Evolutionary conservation across 2,888 invertebrate species (phyloP).

Genomic region (Tetanocera ferruginea): DNA sequence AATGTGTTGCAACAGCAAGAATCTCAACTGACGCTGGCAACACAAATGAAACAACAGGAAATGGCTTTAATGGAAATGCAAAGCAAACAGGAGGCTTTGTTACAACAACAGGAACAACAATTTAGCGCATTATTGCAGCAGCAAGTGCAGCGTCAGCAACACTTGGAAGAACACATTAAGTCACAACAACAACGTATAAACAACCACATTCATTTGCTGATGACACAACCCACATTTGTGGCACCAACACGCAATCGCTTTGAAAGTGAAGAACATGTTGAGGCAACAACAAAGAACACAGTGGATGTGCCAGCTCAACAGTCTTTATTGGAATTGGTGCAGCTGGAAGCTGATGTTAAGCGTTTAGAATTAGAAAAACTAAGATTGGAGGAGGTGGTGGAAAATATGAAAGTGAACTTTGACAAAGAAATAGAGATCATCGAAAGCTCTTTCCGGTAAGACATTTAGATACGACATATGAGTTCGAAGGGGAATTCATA

Average conservation of each 20-base stretch:
- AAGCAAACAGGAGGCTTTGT: slow-evolving; percentile 60
- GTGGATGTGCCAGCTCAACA: not conserved
- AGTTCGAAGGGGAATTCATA: too few species aligned
- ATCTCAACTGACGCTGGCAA: slow-evolving; percentile 63
- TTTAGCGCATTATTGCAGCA: slow-evolving; percentile 66
- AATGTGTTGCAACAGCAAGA: slow-evolving; percentile 67
- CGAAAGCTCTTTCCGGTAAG: slow-evolving; percentile 67
- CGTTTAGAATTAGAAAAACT: slow-evolving; percentile 66
- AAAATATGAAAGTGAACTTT: slow-evolving; percentile 67
- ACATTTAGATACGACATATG: not conserved
- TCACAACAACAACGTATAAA: slow-evolving; percentile 68
- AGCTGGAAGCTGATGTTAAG: slow-evolving; percentile 63
- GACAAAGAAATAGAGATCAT: slow-evolving; percentile 69
- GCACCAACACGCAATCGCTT: not conserved
- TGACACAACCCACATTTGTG: slow-evolving; percentile 59
- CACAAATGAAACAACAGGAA: slow-evolving; percentile 68
- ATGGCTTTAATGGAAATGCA: slow-evolving; percentile 66
- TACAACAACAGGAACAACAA: slow-evolving; percentile 64
- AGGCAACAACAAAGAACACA: not conserved
- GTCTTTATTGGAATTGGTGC: slow-evolving; percentile 51
- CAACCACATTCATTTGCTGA: slow-evolving; percentile 65
- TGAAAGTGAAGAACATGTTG: not conserved
- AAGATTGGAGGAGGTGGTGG: slow-evolving; percentile 67
- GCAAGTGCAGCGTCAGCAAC: slow-evolving; percentile 65
- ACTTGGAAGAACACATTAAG: slow-evolving; percentile 66